A percentile compares a stretch with the other conserved stretches of the same genome.
phyloP scores from a whole-genome alignment of 2,113 vertebrate species.

The Tretioscincus oriximinensis region DNA sequence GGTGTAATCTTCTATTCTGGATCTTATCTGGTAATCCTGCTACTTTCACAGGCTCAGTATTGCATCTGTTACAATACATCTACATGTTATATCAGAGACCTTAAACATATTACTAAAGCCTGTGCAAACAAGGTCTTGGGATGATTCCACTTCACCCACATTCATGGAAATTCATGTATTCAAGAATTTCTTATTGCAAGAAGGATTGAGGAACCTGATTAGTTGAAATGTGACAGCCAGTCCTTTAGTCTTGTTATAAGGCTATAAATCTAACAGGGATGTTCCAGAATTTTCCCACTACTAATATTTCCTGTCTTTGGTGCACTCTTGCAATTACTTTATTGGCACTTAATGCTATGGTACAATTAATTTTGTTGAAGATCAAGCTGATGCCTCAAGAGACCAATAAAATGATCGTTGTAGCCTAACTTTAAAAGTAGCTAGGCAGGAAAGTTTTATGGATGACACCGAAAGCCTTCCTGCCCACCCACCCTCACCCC shows the following conservation, averaged over 20 bases:
- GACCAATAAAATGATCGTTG: constrained; percentile 40
- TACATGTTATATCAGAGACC: too few species aligned
- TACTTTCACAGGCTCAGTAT: too few species aligned
- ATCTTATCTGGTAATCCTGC: too few species aligned
- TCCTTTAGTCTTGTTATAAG: background rate
- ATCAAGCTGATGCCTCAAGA: constrained; percentile 21
- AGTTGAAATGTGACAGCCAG: background rate
- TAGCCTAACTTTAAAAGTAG: constrained; percentile 11
- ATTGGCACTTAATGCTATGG: background rate
- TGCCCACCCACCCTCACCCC: constrained; percentile 25
- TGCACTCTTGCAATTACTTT: background rate
- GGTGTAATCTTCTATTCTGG: too few species aligned
- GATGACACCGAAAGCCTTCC: constrained; percentile 45
- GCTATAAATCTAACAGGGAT: background rate
- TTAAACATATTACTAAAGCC: too few species aligned
- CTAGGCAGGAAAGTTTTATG: constrained; percentile 28
- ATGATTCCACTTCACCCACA: background rate
- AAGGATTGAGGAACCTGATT: background rate
- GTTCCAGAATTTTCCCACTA: background rate
- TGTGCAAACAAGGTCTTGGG: too few species aligned
- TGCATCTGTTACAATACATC: too few species aligned
- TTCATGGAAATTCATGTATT: background rate
- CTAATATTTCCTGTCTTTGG: background rate
- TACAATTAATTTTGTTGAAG: constrained; percentile 41
- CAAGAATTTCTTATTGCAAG: too few species aligned